These are phyloP conservation scores for Pecten maximus DNA, from an alignment of 2,888 invertebrate genomes.

Conservation along the genomic window DNA sequence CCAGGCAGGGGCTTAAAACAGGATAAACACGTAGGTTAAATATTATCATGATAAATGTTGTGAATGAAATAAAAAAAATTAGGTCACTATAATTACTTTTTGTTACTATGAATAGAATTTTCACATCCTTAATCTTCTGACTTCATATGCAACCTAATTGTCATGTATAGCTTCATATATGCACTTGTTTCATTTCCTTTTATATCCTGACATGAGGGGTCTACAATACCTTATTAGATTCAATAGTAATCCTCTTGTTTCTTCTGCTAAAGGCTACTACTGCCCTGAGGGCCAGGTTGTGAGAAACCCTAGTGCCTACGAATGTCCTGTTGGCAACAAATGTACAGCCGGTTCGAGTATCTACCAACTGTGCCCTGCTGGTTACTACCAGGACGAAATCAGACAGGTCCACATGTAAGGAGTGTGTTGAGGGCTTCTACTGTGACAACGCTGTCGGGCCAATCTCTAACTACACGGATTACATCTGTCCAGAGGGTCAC, in stretches of 20 bases:
- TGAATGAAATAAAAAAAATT: too few species aligned
- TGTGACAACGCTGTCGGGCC: slow-evolving; percentile 77
- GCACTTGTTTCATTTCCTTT: too few species aligned
- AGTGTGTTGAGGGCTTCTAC: slow-evolving; percentile 79
- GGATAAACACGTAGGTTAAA: too few species aligned
- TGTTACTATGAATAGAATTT: too few species aligned
- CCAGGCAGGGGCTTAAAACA: too few species aligned
- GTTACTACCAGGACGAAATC: slow-evolving; percentile 76
- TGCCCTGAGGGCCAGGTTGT: slow-evolving; percentile 76
- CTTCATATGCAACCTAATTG: too few species aligned
- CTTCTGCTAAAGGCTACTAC: slow-evolving; percentile 74
- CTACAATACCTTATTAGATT: too few species aligned
- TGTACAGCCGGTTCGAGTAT: slow-evolving; percentile 72
- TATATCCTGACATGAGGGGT: too few species aligned
- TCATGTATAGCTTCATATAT: too few species aligned
- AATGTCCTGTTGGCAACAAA: slow-evolving; percentile 78
- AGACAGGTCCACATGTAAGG: slow-evolving; percentile 75
- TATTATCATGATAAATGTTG: too few species aligned
- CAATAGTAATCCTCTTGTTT: neutral
- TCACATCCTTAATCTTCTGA: too few species aligned
- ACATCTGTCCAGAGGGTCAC: slow-evolving; percentile 78
- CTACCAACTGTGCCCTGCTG: slow-evolving; percentile 75
- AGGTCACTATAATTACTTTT: too few species aligned
- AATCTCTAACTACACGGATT: slow-evolving; percentile 75
- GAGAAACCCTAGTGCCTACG: slow-evolving; percentile 67